Conservation (phyloP, 2,113 vertebrate species). For the Psittacula cyanocephala region DNA sequence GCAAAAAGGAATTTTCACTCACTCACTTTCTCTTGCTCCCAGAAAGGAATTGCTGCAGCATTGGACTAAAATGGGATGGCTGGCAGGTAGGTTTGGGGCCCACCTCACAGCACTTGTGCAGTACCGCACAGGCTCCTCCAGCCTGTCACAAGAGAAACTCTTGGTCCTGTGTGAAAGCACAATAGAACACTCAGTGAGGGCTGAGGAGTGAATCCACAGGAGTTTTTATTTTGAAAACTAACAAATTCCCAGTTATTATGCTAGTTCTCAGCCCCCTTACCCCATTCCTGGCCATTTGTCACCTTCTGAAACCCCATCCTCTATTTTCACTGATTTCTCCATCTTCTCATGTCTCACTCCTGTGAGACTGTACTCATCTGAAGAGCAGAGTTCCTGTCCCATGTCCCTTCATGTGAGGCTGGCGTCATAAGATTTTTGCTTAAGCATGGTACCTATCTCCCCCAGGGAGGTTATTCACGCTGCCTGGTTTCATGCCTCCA, state of each 20-base stretch:
- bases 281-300: background rate
- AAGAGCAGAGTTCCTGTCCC: background rate
- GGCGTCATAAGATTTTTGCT: background rate
- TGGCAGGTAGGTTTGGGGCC: background rate
- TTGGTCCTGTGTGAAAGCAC: background rate
- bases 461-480: rapidly evolving
- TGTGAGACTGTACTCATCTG: background rate
- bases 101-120: rapidly evolving
- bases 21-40: background rate
- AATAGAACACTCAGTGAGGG: background rate
- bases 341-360: background rate
- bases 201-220: background rate
- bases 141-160: background rate
- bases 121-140: background rate
- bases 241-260: background rate
- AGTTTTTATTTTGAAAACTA: background rate
- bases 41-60: background rate
- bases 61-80: rapidly evolving
- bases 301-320: background rate
- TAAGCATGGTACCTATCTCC: background rate
- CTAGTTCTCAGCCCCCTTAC: background rate
- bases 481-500: background rate
- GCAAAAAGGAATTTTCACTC: background rate
- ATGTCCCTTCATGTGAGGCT: background rate
- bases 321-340: background rate